A percentile compares a stretch with the other conserved stretches of the same genome.
These are phyloP conservation scores for Acanthopagrus latus DNA, from an alignment of 2,797 vertebrate species.

Conservation along the genomic window DNA sequence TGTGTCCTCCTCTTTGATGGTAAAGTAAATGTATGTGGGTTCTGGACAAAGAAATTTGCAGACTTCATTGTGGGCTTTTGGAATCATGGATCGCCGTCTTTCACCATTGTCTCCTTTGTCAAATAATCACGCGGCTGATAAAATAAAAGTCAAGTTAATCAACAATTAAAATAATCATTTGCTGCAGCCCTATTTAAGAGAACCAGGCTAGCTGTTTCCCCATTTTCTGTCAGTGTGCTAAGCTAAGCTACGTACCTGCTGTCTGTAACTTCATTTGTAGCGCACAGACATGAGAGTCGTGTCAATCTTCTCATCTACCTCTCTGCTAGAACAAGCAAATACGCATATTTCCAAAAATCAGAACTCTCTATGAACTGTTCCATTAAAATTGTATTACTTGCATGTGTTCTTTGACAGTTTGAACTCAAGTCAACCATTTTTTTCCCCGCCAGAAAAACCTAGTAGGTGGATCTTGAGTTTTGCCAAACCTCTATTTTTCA, in stretches of 20 bases:
- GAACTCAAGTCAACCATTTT: background rate
- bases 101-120: too few relatives aligned
- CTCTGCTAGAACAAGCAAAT: background rate
- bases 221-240: background rate
- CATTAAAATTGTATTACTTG: background rate
- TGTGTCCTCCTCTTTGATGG: too few relatives aligned
- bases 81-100: too few relatives aligned
- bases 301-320: background rate
- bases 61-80: too few relatives aligned
- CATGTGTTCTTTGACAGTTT: background rate
- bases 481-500: background rate
- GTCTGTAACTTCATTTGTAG: slow-evolving; percentile 1
- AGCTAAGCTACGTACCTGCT: background rate
- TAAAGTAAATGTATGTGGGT: too few relatives aligned
- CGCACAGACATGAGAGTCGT: background rate
- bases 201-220: background rate
- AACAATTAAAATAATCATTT: too few relatives aligned
- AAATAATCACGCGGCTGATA: too few relatives aligned
- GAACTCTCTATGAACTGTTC: background rate
- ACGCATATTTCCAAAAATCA: background rate
- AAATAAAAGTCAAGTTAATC: too few relatives aligned
- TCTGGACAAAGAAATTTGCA: too few relatives aligned
- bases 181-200: too few relatives aligned
- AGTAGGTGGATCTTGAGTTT: background rate
- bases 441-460: too few relatives aligned